phyloP scores from a whole-genome alignment of 2,888 invertebrate genomes.

The Dromius quadrimaculatus region DNA sequence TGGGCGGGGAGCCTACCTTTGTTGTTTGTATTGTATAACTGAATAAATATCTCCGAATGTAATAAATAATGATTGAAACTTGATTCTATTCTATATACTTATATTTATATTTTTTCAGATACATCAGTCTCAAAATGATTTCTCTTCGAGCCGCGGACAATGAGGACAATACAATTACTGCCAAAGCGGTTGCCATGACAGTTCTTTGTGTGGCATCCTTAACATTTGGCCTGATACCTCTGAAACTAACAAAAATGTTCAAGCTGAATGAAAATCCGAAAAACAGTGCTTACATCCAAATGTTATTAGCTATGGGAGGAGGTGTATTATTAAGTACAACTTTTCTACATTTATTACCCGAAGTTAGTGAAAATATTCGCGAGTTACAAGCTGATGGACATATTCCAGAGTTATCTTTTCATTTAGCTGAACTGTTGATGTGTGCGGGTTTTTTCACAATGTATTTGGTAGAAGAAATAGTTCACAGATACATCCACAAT shows the following conservation, averaged over 20 bases:
- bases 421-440: constrained; percentile 78
- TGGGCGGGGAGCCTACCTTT: no score
- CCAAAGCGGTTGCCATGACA: constrained; percentile 84
- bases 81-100: no score
- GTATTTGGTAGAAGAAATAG: constrained; percentile 84
- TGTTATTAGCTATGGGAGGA: constrained; percentile 79
- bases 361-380: constrained; percentile 79
- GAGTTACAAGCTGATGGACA: constrained; percentile 68
- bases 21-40: no score
- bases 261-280: constrained; percentile 72
- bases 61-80: no score
- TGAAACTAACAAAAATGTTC: constrained; percentile 76
- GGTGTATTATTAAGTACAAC: constrained; percentile 87
- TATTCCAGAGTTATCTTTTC: constrained; percentile 71
- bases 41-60: no score
- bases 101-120: neutral
- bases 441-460: constrained; percentile 82
- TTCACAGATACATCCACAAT: constrained; percentile 76
- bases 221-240: constrained; percentile 80
- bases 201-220: constrained; percentile 82
- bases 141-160: constrained; percentile 52
- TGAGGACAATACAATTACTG: constrained; percentile 69
- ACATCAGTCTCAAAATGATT: constrained; percentile 37
- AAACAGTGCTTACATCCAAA: constrained; percentile 68
- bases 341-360: constrained; percentile 84